Evolutionary conservation across 2,888 invertebrate genomes (phyloP), one percentile per base, ranked within the genome.

Genomic region (Heliconius charithonia): DNA sequence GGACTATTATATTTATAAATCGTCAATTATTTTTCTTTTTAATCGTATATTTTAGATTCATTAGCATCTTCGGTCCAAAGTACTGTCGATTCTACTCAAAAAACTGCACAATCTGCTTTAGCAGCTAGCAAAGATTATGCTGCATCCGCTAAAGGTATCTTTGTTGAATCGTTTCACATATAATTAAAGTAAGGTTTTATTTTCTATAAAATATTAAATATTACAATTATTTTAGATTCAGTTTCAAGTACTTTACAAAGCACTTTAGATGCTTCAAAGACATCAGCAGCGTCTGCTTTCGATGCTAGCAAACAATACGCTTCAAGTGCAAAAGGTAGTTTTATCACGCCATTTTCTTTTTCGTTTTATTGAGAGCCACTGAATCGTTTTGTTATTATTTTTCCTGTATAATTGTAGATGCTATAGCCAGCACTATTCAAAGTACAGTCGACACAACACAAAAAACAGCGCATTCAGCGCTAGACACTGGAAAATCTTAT

Each of bases 291-390:
- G 77, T 86, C 89, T 51, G 89, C 90, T 75, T 83, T 90, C 41
- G 90, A 91, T 63, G 87, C 89, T 32, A 89, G 89, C 76, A 90
- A 89, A 81, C 80, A 85, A n/a, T 89, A 90, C 83, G 88, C 86
- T 81, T 87, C 88, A 81, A 87, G 85, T 63, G 89, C 90, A 69
- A 91, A 89, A 86, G 85, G 84, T 86, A 85, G 32, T 74, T 74
- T 16, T n/a, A 16, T 72, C 10, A 29, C 27, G 51, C 6, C 51
- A 4, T 51, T 51, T 29, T 45, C 22, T 29, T 59, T 59, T 59
- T 59, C 19, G 6, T 62, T 67, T 37, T 22, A 67, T 37, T 22
- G 12, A n/a, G 9, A 59, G 59, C 19, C 19, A 51, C 19, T 19
- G 19, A 51, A 51, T 51, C 51, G 51, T 51, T 67, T 37, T 22